Evolutionary conservation across 1,140 invertebrate genomes (phyloP), one percentile per base, ranked within the genome.

Genomic region (Zophobas atratus): DNA sequence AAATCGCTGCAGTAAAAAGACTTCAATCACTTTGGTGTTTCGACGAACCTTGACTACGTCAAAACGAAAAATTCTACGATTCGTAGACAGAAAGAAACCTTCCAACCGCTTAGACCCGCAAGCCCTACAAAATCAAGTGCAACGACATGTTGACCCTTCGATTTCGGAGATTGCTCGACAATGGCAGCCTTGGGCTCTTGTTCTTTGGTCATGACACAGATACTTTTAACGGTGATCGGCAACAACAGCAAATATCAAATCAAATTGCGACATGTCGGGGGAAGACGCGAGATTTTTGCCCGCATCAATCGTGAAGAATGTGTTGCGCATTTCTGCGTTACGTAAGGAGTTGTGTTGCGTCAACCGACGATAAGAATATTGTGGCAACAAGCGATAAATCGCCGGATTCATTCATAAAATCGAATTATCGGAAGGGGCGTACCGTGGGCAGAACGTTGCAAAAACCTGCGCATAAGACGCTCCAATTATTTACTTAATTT

Each of bases 141-240:
- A 43, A 43, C 60, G 60, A 67, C 60, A 41, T 32, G 39, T 36
- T 57, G n/a, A 51, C 49, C 49, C 49, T 51, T 51, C 8, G 38
- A 60, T 60, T 60, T 36, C 2, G 56, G 56, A 60, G 56, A 60
- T 60, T 60, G 56, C 56, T 39, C 60, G 8, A 67, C 60, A 41
- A 39, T 46, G n/a, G 8, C 39, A 39, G 39, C 60, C 60, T 67
- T 67, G 60, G 60, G 60, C 60, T 43, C 43, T 67, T 67, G 60
- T 67, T 38, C 39, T 43, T 51, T 73, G 71, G 71, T 73, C 71
- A 73, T 73, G 71, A 73, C 71, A 73, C 71, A 73, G 71, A 73
- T 73, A 73, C 36, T 56, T 73, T 73, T 73, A 73, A 73, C 71
- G 71, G 71, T 73, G 70, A 73, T 73, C 71, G 55, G 49, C 32